Evolutionary conservation across 2,113 vertebrate species (phyloP), one percentile per base, ranked within the genome.

Genomic region (Syrrhaptes paradoxus): DNA sequence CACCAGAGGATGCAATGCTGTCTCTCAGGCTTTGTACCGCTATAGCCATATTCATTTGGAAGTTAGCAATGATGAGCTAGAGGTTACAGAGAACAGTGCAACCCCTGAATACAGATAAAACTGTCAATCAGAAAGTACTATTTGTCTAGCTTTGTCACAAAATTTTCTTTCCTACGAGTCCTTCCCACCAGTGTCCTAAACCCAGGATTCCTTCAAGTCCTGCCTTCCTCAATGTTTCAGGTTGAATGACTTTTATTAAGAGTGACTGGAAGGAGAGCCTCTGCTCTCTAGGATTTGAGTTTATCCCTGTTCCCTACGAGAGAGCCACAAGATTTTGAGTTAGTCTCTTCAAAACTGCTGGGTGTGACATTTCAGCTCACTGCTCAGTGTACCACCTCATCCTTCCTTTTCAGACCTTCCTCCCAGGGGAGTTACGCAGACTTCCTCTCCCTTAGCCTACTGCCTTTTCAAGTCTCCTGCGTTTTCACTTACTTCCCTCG

Each of bases 361-460:
- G 52, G 55, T 78, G 90, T 74, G 65, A 83, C 43, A 74, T 51
- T 90, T 73, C 72, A 66, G n/a, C 11, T 34, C 78, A 61, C 76
- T 72, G 51, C 9, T 92, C 73, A 57, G 45, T 2, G 59, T 55
- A 90, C 66, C 84, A 95, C 94, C 77, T 89, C 74, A 95, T 85
- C 81, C 91, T 96, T 95, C 91, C 83, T 90, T 88, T 92, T 57
- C 72, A 88, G 79, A 36, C 55, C 36, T 92, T 94, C 94, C 92
- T 94, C 94, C 90, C 95, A 32, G 14, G 75, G 68, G 63, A 93
- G 24, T 21, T 51, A 7, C 6, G 5, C 67, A 62, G 41, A 77
- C 51, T 94, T 96, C 85, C 89, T 82, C 66, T 57, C 84, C 36
- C 31, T 84, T 26, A 81, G 48, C 95, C 38, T 58, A 67, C 16